Percentiles rank a stretch among this genome's conserved stretches.
Evolutionary conservation across 2,888 invertebrate species (phyloP).

Genomic region (Agriopis aurantiaria): DNA sequence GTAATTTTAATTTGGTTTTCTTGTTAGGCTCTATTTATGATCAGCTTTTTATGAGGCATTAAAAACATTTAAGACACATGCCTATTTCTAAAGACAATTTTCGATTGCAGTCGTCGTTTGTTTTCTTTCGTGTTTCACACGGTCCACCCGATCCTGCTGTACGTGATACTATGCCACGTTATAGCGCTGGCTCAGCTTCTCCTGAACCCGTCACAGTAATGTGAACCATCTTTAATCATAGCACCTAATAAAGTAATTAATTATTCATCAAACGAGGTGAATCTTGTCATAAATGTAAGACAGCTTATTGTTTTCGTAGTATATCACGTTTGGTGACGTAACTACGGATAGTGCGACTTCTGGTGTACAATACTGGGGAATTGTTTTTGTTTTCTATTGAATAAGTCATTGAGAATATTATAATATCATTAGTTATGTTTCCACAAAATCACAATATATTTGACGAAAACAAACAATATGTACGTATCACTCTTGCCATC

Average conservation of each 20-base stretch:
- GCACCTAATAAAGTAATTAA: background rate
- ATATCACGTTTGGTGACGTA: background rate
- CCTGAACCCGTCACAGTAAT: background rate
- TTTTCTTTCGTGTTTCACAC: background rate
- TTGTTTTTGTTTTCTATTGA: constrained; percentile 8
- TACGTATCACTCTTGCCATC: background rate
- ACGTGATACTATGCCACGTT: no score
- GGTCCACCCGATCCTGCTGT: background rate
- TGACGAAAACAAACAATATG: background rate
- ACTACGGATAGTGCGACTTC: background rate
- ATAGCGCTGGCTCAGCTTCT: background rate
- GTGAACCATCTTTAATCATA: background rate
- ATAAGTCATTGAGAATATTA: background rate
- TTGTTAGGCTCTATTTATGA: no score
- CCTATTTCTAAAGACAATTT: no score
- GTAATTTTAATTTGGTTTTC: no score
- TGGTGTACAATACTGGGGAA: background rate
- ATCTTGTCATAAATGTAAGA: background rate
- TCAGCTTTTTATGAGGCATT: no score
- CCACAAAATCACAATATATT: background rate
- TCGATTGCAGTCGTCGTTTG: no score
- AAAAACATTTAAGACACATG: no score
- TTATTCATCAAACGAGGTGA: background rate
- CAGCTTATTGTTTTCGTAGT: background rate
- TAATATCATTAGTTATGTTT: background rate